A percentile compares a stretch with the other conserved stretches of the same genome.
Conservation (phyloP, 2,797 vertebrate genomes). For the Argyrosomus regius region DNA sequence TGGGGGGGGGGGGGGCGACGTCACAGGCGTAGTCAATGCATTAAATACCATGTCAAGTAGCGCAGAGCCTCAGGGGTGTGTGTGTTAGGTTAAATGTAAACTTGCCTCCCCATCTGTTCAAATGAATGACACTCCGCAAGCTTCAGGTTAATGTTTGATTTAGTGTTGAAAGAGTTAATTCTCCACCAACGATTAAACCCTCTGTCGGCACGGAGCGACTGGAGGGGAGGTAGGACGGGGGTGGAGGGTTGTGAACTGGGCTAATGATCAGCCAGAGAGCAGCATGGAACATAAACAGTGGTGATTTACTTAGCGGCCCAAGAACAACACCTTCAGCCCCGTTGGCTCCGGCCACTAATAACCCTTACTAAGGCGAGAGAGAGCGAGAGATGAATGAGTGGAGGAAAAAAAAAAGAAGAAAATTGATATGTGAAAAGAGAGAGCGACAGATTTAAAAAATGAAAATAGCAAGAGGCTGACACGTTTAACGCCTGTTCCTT, state of each 20-base stretch:
- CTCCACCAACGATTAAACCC: slow-evolving; percentile 51
- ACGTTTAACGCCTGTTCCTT: slow-evolving; percentile 41
- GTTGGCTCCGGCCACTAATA: slow-evolving; percentile 52
- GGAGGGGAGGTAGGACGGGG: slow-evolving; percentile 4
- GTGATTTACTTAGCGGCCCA: slow-evolving; percentile 69
- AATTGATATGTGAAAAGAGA: slow-evolving; percentile 8
- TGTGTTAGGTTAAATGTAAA: slow-evolving; percentile 26
- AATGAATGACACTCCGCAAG: slow-evolving; percentile 32
- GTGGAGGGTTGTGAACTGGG: slow-evolving; percentile 24
- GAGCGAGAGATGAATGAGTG: slow-evolving; percentile 18
- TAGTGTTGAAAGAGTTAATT: slow-evolving; percentile 68
- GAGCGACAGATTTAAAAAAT: slow-evolving; percentile 39
- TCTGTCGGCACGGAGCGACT: slow-evolving; percentile 22
- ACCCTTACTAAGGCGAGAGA: slow-evolving; percentile 16
- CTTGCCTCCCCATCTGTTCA: slow-evolving; percentile 59
- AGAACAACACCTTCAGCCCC: slow-evolving; percentile 67
- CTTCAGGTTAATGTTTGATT: slow-evolving; percentile 70
- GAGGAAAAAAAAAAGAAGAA: slow-evolving; percentile 10
- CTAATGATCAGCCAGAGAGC: slow-evolving; percentile 68
- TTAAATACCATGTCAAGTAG: slow-evolving; percentile 43
- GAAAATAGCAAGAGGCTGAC: slow-evolving; percentile 55
- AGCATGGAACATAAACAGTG: slow-evolving; percentile 71
- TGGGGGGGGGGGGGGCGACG: not conserved
- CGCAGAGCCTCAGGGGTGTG: slow-evolving; percentile 39
- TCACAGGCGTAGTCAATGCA: slow-evolving; percentile 22